Conservation (phyloP, 1,140 invertebrate genomes). For the Drosophila watanabei region DNA sequence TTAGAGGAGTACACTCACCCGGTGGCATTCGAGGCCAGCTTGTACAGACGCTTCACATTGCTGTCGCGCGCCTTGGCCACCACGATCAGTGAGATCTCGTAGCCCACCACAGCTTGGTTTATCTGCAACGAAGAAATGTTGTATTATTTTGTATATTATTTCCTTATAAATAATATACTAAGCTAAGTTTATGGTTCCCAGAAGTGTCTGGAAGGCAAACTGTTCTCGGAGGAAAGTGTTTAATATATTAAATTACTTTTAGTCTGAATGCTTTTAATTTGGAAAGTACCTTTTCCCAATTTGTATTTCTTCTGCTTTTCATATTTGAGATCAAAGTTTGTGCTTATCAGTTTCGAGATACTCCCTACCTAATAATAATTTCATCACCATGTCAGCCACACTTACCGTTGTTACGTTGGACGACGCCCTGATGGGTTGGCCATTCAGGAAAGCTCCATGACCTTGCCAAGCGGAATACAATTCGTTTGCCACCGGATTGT, state of each 20-base stretch:
- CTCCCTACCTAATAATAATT: not conserved
- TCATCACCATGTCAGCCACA: not conserved
- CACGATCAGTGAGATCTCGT: conserved; percentile 75
- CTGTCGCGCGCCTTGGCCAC: conserved; percentile 55
- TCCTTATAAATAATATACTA: not conserved
- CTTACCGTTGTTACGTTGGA: conserved; percentile 68
- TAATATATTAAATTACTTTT: not conserved
- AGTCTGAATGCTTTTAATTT: not conserved
- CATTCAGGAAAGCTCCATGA: conserved; percentile 92
- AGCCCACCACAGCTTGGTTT: conserved; percentile 49
- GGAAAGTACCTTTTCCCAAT: not conserved
- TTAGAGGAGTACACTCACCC: conserved; percentile 52
- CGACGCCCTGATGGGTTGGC: conserved; percentile 86
- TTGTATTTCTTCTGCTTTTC: not conserved
- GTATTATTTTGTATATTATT: not conserved
- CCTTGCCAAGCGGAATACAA: conserved; percentile 90
- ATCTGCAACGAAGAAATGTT: conserved; percentile 29
- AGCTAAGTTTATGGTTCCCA: not conserved
- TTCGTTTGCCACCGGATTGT: conserved; percentile 91
- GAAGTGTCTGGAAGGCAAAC: not conserved
- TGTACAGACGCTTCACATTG: conserved; percentile 69
- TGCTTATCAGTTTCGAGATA: conserved; percentile 11
- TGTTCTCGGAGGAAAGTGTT: not conserved
- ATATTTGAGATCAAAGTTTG: not conserved
- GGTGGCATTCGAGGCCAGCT: conserved; percentile 61